A percentile compares a stretch with the other conserved stretches of the same genome.
Evolutionary conservation across 2,113 vertebrate species (phyloP).

Genomic region (Silurus glanis): DNA sequence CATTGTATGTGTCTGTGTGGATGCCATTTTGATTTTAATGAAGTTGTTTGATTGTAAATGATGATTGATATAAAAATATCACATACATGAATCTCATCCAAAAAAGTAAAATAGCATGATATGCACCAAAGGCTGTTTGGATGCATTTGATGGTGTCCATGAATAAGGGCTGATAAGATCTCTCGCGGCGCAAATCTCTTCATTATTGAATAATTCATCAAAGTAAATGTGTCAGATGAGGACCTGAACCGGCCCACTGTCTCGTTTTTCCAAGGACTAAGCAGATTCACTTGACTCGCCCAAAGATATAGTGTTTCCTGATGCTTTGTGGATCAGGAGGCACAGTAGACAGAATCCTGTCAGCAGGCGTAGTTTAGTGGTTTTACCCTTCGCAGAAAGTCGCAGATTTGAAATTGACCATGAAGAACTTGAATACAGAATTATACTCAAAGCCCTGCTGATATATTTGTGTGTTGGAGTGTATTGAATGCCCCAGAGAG

Average conservation of each 20-base stretch:
- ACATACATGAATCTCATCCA: not conserved
- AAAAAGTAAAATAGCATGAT: conserved; percentile 6
- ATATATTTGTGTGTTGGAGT: not conserved
- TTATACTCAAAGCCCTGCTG: not conserved
- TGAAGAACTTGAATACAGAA: not conserved
- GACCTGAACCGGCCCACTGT: conserved; percentile 39
- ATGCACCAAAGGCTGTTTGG: conserved; percentile 24
- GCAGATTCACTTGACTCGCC: conserved; percentile 52
- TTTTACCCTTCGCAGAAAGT: not conserved
- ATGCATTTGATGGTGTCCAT: conserved; percentile 34
- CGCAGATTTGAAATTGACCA: not conserved
- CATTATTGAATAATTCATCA: conserved; percentile 57
- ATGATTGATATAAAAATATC: not conserved
- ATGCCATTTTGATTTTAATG: not conserved
- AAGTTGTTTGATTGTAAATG: too few relatives aligned
- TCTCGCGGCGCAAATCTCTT: conserved; percentile 44
- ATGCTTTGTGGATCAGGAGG: conserved; percentile 24
- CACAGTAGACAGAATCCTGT: conserved; percentile 25
- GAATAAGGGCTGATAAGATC: conserved; percentile 43
- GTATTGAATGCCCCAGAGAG: not conserved
- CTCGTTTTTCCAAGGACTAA: conserved; percentile 52
- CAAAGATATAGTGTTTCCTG: conserved; percentile 41
- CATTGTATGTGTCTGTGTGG: not conserved
- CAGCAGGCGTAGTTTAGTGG: not conserved
- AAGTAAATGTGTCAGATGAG: conserved; percentile 52